Conservation (phyloP, 2,888 invertebrate species). For the Chaitophorus viminalis region DNA sequence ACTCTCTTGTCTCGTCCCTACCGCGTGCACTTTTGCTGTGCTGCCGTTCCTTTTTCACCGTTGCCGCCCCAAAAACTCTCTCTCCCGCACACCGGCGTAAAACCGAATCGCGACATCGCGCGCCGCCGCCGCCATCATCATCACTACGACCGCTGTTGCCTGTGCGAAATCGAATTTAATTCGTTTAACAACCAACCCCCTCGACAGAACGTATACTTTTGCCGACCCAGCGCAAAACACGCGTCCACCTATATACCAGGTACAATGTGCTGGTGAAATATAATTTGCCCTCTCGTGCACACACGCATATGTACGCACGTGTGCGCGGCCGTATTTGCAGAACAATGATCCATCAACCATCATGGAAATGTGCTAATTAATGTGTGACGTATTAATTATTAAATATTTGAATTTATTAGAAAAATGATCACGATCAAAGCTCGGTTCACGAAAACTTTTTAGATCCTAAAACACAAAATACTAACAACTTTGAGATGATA, state of each 20-base stretch:
- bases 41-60: neutral
- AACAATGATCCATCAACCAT: neutral
- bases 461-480: too few relatives aligned
- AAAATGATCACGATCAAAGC: too few relatives aligned
- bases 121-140: neutral
- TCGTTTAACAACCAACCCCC: conserved; percentile 51
- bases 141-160: neutral
- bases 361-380: neutral
- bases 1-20: conserved; percentile 24
- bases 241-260: neutral
- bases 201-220: neutral
- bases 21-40: neutral
- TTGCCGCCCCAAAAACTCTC: neutral
- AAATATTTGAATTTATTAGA: too few relatives aligned
- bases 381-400: neutral
- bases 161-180: conserved; percentile 52
- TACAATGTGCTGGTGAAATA: neutral
- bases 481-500: too few relatives aligned
- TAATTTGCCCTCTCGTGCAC: neutral
- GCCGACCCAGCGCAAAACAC: conserved; percentile 31
- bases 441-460: too few relatives aligned
- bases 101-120: too few relatives aligned
- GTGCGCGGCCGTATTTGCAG: neutral
- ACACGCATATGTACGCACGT: too few relatives aligned
- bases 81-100: neutral